Evolutionary conservation across 2,888 invertebrate species (phyloP), one percentile per base, ranked within the genome.

Genomic region (Oscheius onirici): DNA sequence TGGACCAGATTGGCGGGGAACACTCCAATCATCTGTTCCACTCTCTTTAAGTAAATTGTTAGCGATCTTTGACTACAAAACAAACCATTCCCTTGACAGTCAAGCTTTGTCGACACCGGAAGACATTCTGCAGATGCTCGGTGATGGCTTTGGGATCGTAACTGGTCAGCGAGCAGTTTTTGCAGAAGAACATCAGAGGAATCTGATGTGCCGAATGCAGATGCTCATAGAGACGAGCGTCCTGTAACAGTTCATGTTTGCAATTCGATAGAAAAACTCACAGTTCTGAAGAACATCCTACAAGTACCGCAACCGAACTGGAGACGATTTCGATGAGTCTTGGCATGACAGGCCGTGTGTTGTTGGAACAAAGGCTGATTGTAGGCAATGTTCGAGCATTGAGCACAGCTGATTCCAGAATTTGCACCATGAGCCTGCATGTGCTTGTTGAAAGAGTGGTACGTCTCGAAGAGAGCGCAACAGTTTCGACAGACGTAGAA

Each of bases 131-230:
- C 5, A 67, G n/a, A 54, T 67, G 67, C 2, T 43, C 46, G 11
- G 11, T 11, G 15, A 67, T 67, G 26, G 8, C 15, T 5, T 17
- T n/a, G 28, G 17, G 11, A 20, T 52, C 24, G 8, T 17, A 24
- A 3, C 52, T 52, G 10, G 26, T 28, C 43, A 55, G 11, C 11
- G 49, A 44, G 26, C 68, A 68, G 43, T 17, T 49, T 51, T 78
- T 78, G 58, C 78, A 78, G 44, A 78, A 78, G 55, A 61, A 78
- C 60, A 73, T 63, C 26, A 76, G 43, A 1, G 10, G 26, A 8
- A 68, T 43, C 2, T 28, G 2, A 28, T 78, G 78, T 1, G n/a
- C 22, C 0, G 5, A n/a, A 0, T 11, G 2, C 60, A 76, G 10
- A 51, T 78, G 78, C 2, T 66, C 44, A 52, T 69, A 63, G 11